Evolutionary conservation across 2,113 vertebrate genomes (phyloP).

Genomic region (Chunga burmeisteri): DNA sequence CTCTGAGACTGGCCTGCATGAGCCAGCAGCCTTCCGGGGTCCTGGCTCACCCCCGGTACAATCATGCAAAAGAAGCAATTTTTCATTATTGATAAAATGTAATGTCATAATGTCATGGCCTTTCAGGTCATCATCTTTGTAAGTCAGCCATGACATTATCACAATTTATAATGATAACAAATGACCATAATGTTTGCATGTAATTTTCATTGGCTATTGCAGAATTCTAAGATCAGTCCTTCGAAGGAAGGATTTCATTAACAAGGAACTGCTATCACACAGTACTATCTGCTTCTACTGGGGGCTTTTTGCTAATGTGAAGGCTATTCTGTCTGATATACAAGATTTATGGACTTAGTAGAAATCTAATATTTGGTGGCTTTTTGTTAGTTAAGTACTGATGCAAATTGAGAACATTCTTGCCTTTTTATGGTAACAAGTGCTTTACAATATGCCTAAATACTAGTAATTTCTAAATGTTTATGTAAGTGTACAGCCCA

Average conservation of each 20-base stretch:
- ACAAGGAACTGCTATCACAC: neutral
- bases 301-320: neutral
- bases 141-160: constrained; percentile 82
- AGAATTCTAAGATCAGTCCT: constrained; percentile 66
- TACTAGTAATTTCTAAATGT: neutral
- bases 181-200: constrained; percentile 78
- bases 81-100: constrained; percentile 87
- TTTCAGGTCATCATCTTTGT: constrained; percentile 83
- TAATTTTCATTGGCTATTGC: constrained; percentile 71
- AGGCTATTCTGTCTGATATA: neutral
- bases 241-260: constrained; percentile 57
- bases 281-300: neutral
- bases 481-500: neutral
- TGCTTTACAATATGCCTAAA: neutral
- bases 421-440: neutral
- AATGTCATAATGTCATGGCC: constrained; percentile 83
- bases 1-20: neutral
- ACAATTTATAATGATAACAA: constrained; percentile 81
- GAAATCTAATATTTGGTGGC: neutral
- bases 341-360: neutral
- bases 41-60: constrained; percentile 48
- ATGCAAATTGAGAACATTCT: neutral
- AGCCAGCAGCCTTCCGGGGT: constrained; percentile 2
- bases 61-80: constrained; percentile 76
- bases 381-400: neutral